These are phyloP conservation scores for Hiodon tergisus DNA, from an alignment of 2,113 vertebrate genomes.

Conservation along the genomic window DNA sequence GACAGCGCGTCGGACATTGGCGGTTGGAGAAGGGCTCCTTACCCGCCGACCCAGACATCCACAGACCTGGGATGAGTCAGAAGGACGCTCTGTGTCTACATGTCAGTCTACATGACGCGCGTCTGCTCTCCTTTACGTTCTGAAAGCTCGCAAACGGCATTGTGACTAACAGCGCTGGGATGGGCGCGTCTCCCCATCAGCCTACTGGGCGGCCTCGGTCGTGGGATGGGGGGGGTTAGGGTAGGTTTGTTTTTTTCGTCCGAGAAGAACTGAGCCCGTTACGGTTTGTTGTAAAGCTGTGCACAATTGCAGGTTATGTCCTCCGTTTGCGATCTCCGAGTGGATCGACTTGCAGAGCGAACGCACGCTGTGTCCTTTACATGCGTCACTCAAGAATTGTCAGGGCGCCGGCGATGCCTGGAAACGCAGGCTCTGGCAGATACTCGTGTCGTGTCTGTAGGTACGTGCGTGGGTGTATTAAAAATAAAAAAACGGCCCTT, in stretches of 20 bases:
- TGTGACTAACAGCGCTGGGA: too few species aligned
- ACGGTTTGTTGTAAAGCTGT: conserved; percentile 9
- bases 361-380: conserved; percentile 26
- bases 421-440: conserved; percentile 11
- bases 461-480: conserved; percentile 23
- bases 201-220: too few species aligned
- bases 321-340: background rate
- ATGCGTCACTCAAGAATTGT: conserved; percentile 34
- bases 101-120: background rate
- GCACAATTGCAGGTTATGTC: background rate
- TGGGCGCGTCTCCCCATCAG: too few species aligned
- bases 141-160: too few species aligned
- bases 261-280: background rate
- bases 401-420: conserved; percentile 22
- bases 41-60: conserved; percentile 1
- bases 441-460: conserved; percentile 23
- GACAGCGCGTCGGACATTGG: background rate
- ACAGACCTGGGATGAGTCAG: background rate
- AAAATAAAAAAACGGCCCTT: too few species aligned
- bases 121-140: background rate
- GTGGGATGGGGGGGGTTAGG: too few species aligned
- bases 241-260: background rate
- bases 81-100: background rate
- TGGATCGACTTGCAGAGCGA: conserved; percentile 34
- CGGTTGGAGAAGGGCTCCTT: background rate